Base-by-base conservation (phyloP, 2,113 vertebrate genomes). In the zebrafish (Danio rerio) region DNA sequence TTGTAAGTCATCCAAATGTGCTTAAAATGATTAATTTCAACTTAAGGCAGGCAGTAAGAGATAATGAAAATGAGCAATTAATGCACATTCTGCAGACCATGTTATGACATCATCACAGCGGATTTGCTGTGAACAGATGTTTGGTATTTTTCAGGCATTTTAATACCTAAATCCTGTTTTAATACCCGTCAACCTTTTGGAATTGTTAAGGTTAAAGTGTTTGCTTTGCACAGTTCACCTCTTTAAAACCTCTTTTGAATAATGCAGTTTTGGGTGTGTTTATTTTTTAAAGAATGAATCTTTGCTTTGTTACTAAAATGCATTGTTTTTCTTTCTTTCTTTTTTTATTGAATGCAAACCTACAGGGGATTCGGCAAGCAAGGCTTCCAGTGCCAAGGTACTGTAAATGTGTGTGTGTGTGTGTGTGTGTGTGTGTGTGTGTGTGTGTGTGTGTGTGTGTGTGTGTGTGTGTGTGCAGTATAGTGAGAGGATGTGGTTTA, bases 381-480 rank as follows among this genome's bases (percentile, higher is more conserved):
- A 92, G 93, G 93, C 92, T 94, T 94, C 87, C 92, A 94, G 87
- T 94, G 93, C 87, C 93, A 94, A 94, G 93, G 93, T 94, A 93
- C 90, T 82, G 70, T 61, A 3, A 71, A 65, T 82, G 13, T 79
- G 12, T 61, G 18, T 83, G 49, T 72, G 16, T 21, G 42, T 50
- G 13, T 47, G 62, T 80, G 69, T 74, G 70, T 80, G 78, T 20
- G 10, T 20, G 31, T 72, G 16, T 21, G 42, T 50, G 13, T 47
- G 62, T 80, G 69, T 74, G 70, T 80, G 78, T 20, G 10, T 82
- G 13, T 79, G 12, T 61, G 18, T 83, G 49, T 72, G 16, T 21
- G 42, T 50, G 13, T 47, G 62, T 80, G 69, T 74, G 70, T 80
- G 78, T 20, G 10, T 20, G 31, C 73, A 16, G 49, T 1, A 56